A percentile compares a stretch with the other conserved stretches of the same genome.
phyloP scores from a whole-genome alignment of 2,113 vertebrate genomes.

The Megalops atlanticus region DNA sequence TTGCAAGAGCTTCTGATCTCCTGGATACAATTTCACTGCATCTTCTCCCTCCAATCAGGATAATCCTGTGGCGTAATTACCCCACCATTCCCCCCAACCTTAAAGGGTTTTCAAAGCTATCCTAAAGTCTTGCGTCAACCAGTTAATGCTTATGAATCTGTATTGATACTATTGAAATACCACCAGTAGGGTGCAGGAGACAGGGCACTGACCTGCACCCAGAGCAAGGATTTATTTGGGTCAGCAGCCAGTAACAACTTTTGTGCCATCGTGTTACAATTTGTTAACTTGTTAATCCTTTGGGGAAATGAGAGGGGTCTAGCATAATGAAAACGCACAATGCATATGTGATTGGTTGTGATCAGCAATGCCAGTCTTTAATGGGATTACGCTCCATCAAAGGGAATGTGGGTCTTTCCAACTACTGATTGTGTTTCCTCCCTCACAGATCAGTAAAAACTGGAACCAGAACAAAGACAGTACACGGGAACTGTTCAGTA shows the following conservation, averaged over 20 bases:
- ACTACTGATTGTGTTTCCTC: not conserved
- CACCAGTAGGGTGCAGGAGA: not conserved
- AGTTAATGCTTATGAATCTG: slow-evolving; percentile 5
- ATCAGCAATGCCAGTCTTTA: not conserved
- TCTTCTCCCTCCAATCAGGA: slow-evolving; percentile 29
- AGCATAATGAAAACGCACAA: not conserved
- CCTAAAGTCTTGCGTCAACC: slow-evolving; percentile 2
- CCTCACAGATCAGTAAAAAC: not conserved
- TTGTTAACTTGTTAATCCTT: slow-evolving; percentile 6
- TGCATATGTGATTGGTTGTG: not conserved
- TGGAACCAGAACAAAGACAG: not conserved
- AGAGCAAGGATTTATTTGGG: not conserved
- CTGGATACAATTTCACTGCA: slow-evolving; percentile 36
- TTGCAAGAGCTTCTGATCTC: slow-evolving; percentile 29
- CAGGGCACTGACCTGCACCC: not conserved
- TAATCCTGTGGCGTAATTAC: slow-evolving; percentile 33
- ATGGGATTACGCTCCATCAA: slow-evolving; percentile 4
- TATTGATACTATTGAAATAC: slow-evolving; percentile 22
- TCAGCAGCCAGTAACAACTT: not conserved
- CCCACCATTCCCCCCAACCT: slow-evolving; percentile 32
- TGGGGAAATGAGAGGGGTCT: not conserved
- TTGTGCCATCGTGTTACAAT: not conserved
- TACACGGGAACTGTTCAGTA: not conserved
- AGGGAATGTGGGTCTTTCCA: not conserved
- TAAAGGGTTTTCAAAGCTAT: slow-evolving; percentile 26